Evolutionary conservation across 1,140 invertebrate genomes (phyloP).

Genomic region (Aphidius ervi): DNA sequence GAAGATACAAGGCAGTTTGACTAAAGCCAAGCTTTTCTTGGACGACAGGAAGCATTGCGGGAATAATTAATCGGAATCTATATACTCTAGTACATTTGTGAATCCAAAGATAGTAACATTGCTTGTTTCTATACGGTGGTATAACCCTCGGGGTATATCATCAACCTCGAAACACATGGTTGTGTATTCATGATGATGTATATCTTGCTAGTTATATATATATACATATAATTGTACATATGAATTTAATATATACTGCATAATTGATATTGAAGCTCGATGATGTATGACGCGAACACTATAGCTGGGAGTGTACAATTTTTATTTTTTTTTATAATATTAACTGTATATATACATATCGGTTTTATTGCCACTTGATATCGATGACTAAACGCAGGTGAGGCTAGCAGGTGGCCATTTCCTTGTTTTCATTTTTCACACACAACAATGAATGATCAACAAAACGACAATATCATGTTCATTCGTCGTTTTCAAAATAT

Average conservation of each 20-base stretch:
- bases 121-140: neutral
- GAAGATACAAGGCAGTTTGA: neutral
- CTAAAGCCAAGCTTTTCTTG: slow-evolving; percentile 20
- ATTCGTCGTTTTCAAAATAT: neutral
- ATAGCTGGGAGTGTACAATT: slow-evolving; percentile 16
- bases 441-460: too few species aligned
- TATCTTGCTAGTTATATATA: neutral
- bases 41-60: slow-evolving; percentile 14
- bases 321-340: slow-evolving; percentile 4
- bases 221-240: neutral
- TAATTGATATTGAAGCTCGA: slow-evolving; percentile 34
- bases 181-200: neutral
- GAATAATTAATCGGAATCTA: slow-evolving; percentile 39
- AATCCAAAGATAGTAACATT: slow-evolving; percentile 29
- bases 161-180: slow-evolving; percentile 15
- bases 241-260: slow-evolving; percentile 25
- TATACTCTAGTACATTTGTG: slow-evolving; percentile 17
- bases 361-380: neutral
- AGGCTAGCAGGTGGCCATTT: slow-evolving; percentile 2
- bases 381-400: neutral
- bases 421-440: too few species aligned
- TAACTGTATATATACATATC: slow-evolving; percentile 1
- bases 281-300: slow-evolving; percentile 23
- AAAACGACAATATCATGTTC: neutral
- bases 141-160: slow-evolving; percentile 10